Percentiles rank a stretch among this genome's conserved stretches.
These are phyloP conservation scores for Artibeus lituratus DNA, from an alignment of 2,797 vertebrate genomes.

Conservation along the genomic window DNA sequence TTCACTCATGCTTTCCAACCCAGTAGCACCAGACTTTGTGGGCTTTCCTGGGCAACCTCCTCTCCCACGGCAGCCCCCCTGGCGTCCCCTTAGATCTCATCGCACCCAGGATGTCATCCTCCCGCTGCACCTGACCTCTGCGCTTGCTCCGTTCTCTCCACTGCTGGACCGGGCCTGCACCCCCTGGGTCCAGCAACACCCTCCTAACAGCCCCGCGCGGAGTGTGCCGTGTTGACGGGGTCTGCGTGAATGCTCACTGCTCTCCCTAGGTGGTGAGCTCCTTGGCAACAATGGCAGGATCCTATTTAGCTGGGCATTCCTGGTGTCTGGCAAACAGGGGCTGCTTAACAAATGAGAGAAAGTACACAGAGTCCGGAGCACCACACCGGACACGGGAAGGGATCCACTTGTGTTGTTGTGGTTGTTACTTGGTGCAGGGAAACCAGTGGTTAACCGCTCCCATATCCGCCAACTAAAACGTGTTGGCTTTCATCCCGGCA, in stretches of 20 bases:
- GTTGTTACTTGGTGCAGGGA: neutral
- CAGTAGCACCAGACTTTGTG: neutral
- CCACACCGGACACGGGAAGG: neutral
- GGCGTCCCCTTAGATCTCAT: neutral
- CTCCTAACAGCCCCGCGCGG: neutral
- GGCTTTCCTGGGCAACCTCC: neutral
- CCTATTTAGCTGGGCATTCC: neutral
- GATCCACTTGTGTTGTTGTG: neutral
- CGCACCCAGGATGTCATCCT: neutral
- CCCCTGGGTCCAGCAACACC: neutral
- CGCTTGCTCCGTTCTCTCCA: neutral
- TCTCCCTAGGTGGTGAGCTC: neutral
- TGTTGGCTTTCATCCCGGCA: neutral
- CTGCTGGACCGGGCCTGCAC: no score
- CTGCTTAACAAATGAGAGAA: neutral
- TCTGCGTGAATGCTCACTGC: neutral
- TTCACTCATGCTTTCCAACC: neutral
- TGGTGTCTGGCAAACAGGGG: neutral
- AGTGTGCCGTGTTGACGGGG: accelerated
- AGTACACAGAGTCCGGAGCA: neutral
- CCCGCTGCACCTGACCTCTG: no score
- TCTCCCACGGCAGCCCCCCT: neutral
- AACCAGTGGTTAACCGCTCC: neutral
- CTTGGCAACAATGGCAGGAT: neutral
- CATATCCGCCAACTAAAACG: neutral